Evolutionary conservation across 1,140 invertebrate species (phyloP).

Genomic region (Drosophila kurseongensis): DNA sequence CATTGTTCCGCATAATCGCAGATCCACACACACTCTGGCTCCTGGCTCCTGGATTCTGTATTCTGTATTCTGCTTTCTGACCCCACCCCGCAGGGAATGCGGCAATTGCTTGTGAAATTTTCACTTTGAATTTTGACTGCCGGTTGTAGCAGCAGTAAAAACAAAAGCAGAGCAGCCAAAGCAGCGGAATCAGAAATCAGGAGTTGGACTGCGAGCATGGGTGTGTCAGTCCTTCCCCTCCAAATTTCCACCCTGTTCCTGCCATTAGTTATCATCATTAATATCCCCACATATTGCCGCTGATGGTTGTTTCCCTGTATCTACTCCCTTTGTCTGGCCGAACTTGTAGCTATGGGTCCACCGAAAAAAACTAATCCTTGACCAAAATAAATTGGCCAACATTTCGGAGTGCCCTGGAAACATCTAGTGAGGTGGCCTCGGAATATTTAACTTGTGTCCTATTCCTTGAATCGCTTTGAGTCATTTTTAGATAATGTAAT

Average conservation of each 20-base stretch:
- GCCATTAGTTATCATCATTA: conserved; percentile 51
- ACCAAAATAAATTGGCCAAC: too few species aligned
- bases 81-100: conserved; percentile 12
- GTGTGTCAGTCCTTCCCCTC: neutral
- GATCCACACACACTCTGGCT: conserved; percentile 14
- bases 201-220: neutral
- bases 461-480: too few species aligned
- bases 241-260: neutral
- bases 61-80: neutral
- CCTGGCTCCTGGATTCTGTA: neutral
- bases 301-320: conserved; percentile 37
- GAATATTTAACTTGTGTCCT: too few species aligned
- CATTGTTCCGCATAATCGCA: conserved; percentile 53
- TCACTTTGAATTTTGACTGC: conserved; percentile 59
- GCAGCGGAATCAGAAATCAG: conserved; percentile 14
- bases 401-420: too few species aligned
- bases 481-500: too few species aligned
- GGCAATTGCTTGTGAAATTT: conserved; percentile 41
- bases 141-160: conserved; percentile 21
- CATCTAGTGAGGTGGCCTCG: too few species aligned
- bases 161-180: conserved; percentile 4
- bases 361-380: neutral
- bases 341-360: conserved; percentile 16
- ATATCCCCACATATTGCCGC: conserved; percentile 47
- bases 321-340: conserved; percentile 20